Evolutionary conservation across 2,888 invertebrate species (phyloP).

Genomic region (Drosophila putrida): DNA sequence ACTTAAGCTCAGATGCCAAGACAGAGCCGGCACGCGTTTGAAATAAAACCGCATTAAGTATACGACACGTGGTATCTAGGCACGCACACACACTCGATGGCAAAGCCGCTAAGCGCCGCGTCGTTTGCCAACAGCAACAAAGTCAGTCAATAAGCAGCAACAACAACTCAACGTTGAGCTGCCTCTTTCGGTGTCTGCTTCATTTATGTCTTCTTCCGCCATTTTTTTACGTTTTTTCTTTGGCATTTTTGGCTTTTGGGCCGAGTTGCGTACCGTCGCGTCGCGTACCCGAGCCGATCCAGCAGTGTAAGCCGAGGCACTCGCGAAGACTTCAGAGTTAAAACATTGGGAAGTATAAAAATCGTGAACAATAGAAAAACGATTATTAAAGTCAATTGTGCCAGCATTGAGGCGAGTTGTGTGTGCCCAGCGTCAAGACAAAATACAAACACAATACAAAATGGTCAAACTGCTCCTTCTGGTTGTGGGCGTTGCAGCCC

Average conservation of each 20-base stretch:
- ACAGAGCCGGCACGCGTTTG: conserved; percentile 59
- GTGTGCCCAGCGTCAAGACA: conserved; percentile 50
- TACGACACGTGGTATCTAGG: conserved; percentile 69
- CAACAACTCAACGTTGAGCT: conserved; percentile 35
- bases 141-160: conserved; percentile 31
- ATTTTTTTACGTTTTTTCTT: conserved; percentile 61
- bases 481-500: conserved; percentile 87
- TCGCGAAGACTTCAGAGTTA: conserved; percentile 23
- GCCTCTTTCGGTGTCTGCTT: conserved; percentile 71
- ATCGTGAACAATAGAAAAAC: conserved; percentile 85
- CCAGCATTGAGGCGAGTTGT: conserved; percentile 83
- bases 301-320: conserved; percentile 28
- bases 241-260: conserved; percentile 27
- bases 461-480: conserved; percentile 85
- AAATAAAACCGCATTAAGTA: conserved; percentile 75
- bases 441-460: conserved; percentile 53
- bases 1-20: conserved; percentile 9
- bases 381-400: conserved; percentile 85
- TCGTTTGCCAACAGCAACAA: conserved; percentile 26
- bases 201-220: conserved; percentile 79
- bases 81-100: conserved; percentile 53
- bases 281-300: conserved; percentile 11
- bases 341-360: conserved; percentile 84
- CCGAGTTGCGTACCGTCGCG: conserved; percentile 42
- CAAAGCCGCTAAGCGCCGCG: conserved; percentile 40